These are phyloP conservation scores for Falco cherrug DNA, from an alignment of 2,797 vertebrate genomes.

Conservation along the genomic window DNA sequence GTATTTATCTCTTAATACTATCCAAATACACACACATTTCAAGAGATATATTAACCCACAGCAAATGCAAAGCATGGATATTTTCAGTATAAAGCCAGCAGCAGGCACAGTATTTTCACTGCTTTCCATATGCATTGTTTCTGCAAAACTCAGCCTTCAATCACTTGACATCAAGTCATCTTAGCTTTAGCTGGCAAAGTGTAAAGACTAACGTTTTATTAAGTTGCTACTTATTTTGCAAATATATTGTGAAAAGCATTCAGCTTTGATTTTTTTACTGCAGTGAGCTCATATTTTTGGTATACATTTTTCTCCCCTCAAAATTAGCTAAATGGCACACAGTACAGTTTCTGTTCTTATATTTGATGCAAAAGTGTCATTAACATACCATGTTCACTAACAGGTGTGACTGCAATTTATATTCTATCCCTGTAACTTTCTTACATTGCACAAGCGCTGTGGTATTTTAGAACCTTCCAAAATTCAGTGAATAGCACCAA, in stretches of 20 bases:
- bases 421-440: not conserved
- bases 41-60: not conserved
- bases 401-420: not conserved
- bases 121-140: not conserved
- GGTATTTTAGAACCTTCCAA: not conserved
- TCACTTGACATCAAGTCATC: not conserved
- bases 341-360: not conserved
- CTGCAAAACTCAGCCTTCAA: not conserved
- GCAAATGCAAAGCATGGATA: constrained; percentile 4
- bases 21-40: constrained; percentile 22
- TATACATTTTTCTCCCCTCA: not conserved
- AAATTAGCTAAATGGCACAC: not conserved
- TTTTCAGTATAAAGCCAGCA: not conserved
- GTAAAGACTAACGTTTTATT: not conserved
- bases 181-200: not conserved
- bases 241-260: constrained; percentile 20
- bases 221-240: constrained; percentile 22
- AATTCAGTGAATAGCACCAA: not conserved
- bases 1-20: constrained; percentile 18
- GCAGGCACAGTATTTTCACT: not conserved
- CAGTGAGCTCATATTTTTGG: constrained; percentile 3
- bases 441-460: not conserved
- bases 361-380: not conserved
- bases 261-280: not conserved
- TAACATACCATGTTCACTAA: not conserved